A percentile compares a stretch with the other conserved stretches of the same genome.
These are phyloP conservation scores for Kryphioiulus occultus DNA, from an alignment of 2,888 invertebrate genomes.

Conservation along the genomic window DNA sequence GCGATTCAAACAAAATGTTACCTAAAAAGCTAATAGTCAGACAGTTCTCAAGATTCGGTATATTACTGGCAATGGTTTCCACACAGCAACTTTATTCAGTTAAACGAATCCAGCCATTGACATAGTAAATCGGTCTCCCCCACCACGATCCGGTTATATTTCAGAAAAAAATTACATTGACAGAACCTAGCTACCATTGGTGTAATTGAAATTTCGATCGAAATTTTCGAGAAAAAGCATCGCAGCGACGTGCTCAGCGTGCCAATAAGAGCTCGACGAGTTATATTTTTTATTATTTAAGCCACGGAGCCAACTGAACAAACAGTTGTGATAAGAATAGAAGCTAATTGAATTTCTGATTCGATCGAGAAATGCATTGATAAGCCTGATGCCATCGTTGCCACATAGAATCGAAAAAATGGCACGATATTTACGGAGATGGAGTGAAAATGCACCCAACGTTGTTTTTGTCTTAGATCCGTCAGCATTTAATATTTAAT, in stretches of 20 bases:
- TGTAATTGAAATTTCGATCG: not conserved
- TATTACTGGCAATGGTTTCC: no score
- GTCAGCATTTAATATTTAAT: not conserved
- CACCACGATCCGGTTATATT: not conserved
- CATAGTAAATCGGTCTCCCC: no score
- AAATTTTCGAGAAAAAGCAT: not conserved
- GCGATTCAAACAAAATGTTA: no score
- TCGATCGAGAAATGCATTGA: not conserved
- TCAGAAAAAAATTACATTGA: not conserved
- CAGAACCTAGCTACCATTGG: not conserved
- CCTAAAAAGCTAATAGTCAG: no score
- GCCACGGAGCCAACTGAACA: slow-evolving; percentile 1
- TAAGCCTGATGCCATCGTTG: no score
- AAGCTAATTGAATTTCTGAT: not conserved
- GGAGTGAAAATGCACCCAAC: not conserved
- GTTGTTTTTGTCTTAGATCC: not conserved
- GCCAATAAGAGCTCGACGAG: not conserved
- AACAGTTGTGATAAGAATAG: slow-evolving; percentile 16
- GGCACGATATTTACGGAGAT: not conserved
- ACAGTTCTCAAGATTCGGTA: no score
- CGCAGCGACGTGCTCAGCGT: not conserved
- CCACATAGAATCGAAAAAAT: no score
- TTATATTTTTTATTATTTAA: not conserved
- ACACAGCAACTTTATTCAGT: no score
- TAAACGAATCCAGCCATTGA: no score